Evolutionary conservation across 2,888 invertebrate genomes (phyloP).

Genomic region (Agrotis puta): DNA sequence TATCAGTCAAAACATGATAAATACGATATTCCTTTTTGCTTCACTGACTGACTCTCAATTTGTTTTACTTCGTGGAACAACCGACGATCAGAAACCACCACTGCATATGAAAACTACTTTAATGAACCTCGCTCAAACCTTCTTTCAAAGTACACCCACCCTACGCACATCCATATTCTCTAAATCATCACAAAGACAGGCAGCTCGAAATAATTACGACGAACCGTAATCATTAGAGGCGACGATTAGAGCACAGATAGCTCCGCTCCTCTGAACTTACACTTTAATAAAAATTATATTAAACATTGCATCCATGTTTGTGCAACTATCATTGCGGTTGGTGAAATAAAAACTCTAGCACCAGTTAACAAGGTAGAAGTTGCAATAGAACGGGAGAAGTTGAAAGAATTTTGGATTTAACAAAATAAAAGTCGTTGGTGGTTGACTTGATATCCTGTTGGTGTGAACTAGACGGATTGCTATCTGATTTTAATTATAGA

Average conservation of each 20-base stretch:
- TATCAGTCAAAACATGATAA: too few species aligned
- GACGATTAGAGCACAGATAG: conserved; percentile 88
- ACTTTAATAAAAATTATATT: conserved; percentile 89
- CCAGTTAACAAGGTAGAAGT: not conserved
- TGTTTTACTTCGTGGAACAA: not conserved
- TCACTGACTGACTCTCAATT: too few species aligned
- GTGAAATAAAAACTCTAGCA: conserved; percentile 20
- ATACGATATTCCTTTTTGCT: too few species aligned
- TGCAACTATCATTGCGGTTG: conserved; percentile 52
- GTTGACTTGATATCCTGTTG: conserved; percentile 32
- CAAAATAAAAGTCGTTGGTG: conserved; percentile 29
- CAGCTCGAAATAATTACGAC: conserved; percentile 88
- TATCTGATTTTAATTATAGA: not conserved
- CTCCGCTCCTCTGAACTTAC: conserved; percentile 85
- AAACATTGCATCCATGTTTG: conserved; percentile 80
- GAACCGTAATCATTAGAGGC: conserved; percentile 86
- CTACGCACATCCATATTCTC: conserved; percentile 69
- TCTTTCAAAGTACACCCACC: conserved; percentile 1
- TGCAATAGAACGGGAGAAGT: not conserved
- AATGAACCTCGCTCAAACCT: conserved; percentile 24
- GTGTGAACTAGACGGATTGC: conserved; percentile 3
- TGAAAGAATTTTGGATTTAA: conserved; percentile 33
- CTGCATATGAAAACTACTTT: too few species aligned
- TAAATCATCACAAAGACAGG: conserved; percentile 66
- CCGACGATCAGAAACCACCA: not conserved